A percentile compares a stretch with the other conserved stretches of the same genome.
Evolutionary conservation across 2,797 vertebrate species (phyloP).

Genomic region (Pterois miles): DNA sequence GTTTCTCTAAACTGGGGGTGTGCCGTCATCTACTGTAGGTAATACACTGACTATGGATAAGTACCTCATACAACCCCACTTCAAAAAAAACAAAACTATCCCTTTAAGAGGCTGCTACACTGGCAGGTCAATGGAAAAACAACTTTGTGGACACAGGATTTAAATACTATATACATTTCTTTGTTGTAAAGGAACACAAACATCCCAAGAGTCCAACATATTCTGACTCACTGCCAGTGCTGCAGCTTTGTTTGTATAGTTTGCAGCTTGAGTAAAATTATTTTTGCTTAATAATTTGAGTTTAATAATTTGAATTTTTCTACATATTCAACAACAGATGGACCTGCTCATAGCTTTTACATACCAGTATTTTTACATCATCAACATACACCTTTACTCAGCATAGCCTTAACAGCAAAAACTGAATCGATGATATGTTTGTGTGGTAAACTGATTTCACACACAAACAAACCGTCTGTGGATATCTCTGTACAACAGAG

Average conservation of each 20-base stretch:
- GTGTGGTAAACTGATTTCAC: constrained; percentile 36
- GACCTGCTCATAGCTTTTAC: constrained; percentile 74
- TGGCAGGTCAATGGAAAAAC: not conserved
- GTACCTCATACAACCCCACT: too few species aligned
- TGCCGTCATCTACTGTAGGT: too few species aligned
- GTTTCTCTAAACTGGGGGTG: too few species aligned
- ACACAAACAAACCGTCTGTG: constrained; percentile 30
- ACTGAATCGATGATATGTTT: constrained; percentile 37
- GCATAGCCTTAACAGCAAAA: constrained; percentile 76
- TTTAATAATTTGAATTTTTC: constrained; percentile 25
- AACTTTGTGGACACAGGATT: not conserved
- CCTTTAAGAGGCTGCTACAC: constrained; percentile 8
- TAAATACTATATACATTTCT: not conserved
- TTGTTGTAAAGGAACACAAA: not conserved
- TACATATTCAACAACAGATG: constrained; percentile 56
- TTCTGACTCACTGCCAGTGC: not conserved
- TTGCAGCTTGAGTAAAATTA: constrained; percentile 31
- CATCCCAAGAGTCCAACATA: not conserved
- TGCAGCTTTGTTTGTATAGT: constrained; percentile 20
- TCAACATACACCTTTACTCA: constrained; percentile 54
- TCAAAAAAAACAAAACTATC: not conserved
- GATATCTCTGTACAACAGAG: constrained; percentile 46
- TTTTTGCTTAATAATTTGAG: constrained; percentile 24
- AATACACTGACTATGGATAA: too few species aligned
- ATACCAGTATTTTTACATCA: constrained; percentile 59